phyloP scores from a whole-genome alignment of 2,888 invertebrate genomes.

The Ophion ventricosus region DNA sequence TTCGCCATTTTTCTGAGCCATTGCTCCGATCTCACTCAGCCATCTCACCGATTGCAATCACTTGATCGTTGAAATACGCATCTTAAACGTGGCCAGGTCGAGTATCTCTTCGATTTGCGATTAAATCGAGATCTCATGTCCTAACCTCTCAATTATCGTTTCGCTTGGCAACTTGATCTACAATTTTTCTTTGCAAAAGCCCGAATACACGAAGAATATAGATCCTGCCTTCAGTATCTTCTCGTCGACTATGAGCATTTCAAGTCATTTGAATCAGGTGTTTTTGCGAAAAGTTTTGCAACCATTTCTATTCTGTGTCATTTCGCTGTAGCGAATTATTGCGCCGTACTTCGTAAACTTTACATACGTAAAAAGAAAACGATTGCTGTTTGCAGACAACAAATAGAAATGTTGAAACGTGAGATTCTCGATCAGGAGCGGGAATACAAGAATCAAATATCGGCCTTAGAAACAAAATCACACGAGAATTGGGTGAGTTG shows the following conservation, averaged over 20 bases:
- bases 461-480: conserved; percentile 91
- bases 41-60: neutral
- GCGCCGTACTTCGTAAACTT: neutral
- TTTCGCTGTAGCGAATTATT: no score
- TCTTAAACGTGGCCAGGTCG: no score
- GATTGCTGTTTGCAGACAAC: conserved; percentile 84
- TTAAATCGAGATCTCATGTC: no score
- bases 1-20: neutral
- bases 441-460: conserved; percentile 88
- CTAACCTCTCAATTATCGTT: no score
- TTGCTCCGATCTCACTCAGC: neutral
- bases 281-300: no score
- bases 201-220: no score
- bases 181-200: no score
- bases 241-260: no score
- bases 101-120: no score
- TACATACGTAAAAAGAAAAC: neutral
- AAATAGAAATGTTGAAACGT: conserved; percentile 89
- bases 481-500: conserved; percentile 91
- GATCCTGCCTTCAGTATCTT: no score
- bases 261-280: no score
- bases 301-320: neutral
- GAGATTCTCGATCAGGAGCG: conserved; percentile 95
- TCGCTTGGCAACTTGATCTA: no score
- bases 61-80: neutral